These are phyloP conservation scores for Varroa destructor DNA, from an alignment of 1,140 invertebrate genomes.

Conservation along the genomic window DNA sequence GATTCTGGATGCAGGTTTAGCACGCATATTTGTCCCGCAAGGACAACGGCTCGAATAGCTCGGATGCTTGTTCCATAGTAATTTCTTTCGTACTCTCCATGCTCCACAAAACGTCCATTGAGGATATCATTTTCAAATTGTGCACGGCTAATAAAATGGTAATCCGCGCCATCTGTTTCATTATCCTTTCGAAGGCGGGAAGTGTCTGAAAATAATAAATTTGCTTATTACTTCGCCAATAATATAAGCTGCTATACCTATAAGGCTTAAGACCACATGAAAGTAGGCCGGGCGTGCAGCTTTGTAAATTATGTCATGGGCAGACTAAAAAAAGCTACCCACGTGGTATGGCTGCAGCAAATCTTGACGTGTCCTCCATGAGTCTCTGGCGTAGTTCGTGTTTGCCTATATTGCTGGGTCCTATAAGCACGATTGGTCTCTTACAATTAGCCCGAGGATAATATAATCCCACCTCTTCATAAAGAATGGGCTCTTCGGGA, in stretches of 20 bases:
- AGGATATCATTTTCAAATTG: conserved; percentile 43
- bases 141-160: conserved; percentile 45
- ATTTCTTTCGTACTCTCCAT: conserved; percentile 47
- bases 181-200: conserved; percentile 41
- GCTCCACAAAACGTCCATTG: conserved; percentile 45
- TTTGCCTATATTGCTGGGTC: conserved; percentile 46
- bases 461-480: conserved; percentile 47
- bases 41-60: conserved; percentile 45
- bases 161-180: conserved; percentile 46
- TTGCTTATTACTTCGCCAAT: background rate
- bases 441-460: conserved; percentile 45
- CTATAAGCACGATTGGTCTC: conserved; percentile 47
- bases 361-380: conserved; percentile 45
- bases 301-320: too few species aligned
- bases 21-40: conserved; percentile 45
- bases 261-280: background rate
- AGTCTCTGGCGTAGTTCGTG: conserved; percentile 45
- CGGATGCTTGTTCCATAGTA: conserved; percentile 47
- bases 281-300: background rate
- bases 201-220: conserved; percentile 41
- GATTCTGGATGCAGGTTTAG: conserved; percentile 43
- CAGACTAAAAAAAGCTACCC: conserved; percentile 34
- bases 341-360: conserved; percentile 48
- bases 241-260: background rate
- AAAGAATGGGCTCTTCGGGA: conserved; percentile 38